Evolutionary conservation across 2,113 vertebrate genomes (phyloP).

Genomic region (Calidris pugnax): DNA sequence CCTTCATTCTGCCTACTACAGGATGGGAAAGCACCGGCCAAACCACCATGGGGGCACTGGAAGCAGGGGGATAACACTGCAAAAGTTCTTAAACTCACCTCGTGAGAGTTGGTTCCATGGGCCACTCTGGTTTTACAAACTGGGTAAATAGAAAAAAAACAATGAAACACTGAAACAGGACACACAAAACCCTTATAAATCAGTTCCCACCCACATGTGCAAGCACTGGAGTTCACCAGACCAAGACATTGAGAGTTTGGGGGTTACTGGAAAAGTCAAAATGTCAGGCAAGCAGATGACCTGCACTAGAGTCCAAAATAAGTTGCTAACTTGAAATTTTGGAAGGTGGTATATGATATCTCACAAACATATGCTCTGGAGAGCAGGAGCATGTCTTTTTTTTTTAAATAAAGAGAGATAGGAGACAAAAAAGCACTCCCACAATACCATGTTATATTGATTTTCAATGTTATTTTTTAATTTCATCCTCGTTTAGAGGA

Average conservation of each 20-base stretch:
- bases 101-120: slow-evolving; percentile 97
- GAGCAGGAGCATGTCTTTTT: neutral
- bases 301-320: neutral
- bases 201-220: neutral
- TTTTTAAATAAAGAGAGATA: neutral
- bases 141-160: slow-evolving; percentile 61
- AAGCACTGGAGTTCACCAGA: neutral
- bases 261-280: neutral
- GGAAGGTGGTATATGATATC: neutral
- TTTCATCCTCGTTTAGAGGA: neutral
- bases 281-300: neutral
- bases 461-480: neutral
- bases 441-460: neutral
- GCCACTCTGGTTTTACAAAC: slow-evolving; percentile 99
- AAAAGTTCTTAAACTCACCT: slow-evolving; percentile 81
- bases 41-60: neutral
- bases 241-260: neutral
- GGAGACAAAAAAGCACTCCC: neutral
- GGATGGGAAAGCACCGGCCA: neutral
- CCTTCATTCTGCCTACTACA: neutral
- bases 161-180: neutral
- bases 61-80: neutral
- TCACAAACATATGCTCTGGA: neutral
- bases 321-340: neutral
- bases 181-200: neutral